phyloP scores from a whole-genome alignment of 2,113 vertebrate genomes.

The Pipra filicauda region DNA sequence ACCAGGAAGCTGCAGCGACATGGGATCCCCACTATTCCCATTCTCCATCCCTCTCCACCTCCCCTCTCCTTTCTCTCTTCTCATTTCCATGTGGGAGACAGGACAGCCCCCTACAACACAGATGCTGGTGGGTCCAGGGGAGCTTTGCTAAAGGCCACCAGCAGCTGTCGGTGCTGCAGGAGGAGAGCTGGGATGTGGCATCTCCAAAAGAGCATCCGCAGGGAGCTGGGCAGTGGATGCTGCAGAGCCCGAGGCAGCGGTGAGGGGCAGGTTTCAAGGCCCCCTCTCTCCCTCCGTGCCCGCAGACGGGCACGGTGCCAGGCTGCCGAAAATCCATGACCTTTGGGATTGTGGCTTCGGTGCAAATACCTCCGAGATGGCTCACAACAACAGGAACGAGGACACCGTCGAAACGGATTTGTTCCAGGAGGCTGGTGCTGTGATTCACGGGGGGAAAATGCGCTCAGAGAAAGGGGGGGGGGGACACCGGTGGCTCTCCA shows the following conservation, averaged over 20 bases:
- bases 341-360: neutral
- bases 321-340: neutral
- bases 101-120: rapidly evolving
- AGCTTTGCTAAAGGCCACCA: neutral
- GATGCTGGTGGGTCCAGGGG: rapidly evolving
- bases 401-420: neutral
- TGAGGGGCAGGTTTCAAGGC: neutral
- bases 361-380: neutral
- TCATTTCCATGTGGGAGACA: neutral
- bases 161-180: rapidly evolving
- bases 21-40: rapidly evolving
- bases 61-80: neutral
- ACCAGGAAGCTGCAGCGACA: rapidly evolving
- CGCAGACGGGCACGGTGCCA: rapidly evolving
- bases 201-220: rapidly evolving
- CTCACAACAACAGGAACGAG: neutral
- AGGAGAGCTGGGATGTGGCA: neutral
- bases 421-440: neutral
- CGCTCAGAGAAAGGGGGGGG: neutral
- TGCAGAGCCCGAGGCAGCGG: rapidly evolving
- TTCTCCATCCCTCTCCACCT: neutral
- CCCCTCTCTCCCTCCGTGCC: neutral
- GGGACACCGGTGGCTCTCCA: neutral
- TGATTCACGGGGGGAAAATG: neutral
- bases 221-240: neutral